These are phyloP conservation scores for Hemiprocne comata DNA, from an alignment of 2,113 vertebrate genomes.

Conservation along the genomic window DNA sequence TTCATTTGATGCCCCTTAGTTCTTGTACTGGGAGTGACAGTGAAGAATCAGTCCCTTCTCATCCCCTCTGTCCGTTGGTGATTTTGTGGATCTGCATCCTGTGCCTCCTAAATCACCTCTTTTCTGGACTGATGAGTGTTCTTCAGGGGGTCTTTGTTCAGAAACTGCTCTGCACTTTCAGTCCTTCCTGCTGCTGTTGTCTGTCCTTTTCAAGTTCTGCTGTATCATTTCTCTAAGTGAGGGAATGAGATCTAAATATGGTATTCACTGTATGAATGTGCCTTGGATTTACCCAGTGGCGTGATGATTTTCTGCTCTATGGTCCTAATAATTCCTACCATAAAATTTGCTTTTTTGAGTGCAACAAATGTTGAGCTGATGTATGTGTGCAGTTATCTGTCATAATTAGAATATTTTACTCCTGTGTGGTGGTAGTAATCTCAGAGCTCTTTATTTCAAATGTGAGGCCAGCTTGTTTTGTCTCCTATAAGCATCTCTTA, in stretches of 20 bases:
- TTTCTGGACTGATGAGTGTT: not conserved
- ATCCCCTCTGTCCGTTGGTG: not conserved
- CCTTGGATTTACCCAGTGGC: not conserved
- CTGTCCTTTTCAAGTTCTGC: not conserved
- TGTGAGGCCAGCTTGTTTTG: not conserved
- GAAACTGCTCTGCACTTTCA: not conserved
- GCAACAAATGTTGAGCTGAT: not conserved
- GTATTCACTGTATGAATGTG: not conserved
- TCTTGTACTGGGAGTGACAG: not conserved
- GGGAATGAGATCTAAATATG: fast-evolving
- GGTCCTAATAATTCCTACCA: not conserved
- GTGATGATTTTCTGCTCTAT: not conserved
- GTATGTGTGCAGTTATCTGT: not conserved
- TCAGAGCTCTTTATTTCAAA: not conserved
- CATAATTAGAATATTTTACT: not conserved
- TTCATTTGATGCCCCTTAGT: not conserved
- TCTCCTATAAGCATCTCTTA: not conserved
- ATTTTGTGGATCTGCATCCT: fast-evolving
- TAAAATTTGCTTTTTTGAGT: not conserved
- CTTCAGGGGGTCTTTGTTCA: not conserved
- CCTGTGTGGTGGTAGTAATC: not conserved
- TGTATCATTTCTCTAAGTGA: not conserved
- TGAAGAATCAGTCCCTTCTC: not conserved
- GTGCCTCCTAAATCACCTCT: not conserved
- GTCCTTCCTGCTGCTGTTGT: not conserved